These are phyloP conservation scores for Kryptolebias ocellatus DNA, from an alignment of 2,797 vertebrate genomes.

Conservation along the genomic window DNA sequence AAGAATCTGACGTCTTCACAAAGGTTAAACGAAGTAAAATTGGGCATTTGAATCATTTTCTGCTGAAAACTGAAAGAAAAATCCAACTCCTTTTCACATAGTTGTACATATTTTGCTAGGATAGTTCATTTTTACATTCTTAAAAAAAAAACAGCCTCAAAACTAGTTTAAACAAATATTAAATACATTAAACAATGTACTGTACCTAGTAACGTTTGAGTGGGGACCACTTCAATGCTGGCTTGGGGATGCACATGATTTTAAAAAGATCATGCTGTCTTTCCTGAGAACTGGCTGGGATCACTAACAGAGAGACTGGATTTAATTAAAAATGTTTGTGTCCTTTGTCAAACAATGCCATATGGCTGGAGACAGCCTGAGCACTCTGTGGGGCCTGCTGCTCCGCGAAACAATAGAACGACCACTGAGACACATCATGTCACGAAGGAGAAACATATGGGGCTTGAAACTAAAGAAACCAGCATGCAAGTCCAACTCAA, in stretches of 20 bases:
- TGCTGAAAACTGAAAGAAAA: no score
- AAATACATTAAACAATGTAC: no score
- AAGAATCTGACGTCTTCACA: no score
- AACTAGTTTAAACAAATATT: no score
- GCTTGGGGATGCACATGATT: constrained; percentile 57
- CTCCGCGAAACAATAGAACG: constrained; percentile 74
- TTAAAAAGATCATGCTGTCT: constrained; percentile 67
- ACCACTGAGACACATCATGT: constrained; percentile 70
- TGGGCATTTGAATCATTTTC: no score
- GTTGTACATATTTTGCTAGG: no score
- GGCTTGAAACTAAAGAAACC: constrained; percentile 36
- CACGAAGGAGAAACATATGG: constrained; percentile 62
- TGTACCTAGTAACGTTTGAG: no score
- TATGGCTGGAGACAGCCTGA: constrained; percentile 75
- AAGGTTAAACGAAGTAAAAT: no score
- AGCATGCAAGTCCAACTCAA: constrained; percentile 42
- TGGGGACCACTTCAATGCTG: constrained; percentile 42
- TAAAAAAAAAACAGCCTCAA: no score
- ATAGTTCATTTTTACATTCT: no score
- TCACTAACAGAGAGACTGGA: constrained; percentile 70
- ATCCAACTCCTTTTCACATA: no score
- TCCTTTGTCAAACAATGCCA: constrained; percentile 83
- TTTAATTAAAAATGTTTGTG: constrained; percentile 83
- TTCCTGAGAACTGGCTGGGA: constrained; percentile 64
- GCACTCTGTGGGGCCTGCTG: constrained; percentile 72